Base-by-base conservation (phyloP, 1,140 invertebrate genomes). In the Maniola jurtina region DNA sequence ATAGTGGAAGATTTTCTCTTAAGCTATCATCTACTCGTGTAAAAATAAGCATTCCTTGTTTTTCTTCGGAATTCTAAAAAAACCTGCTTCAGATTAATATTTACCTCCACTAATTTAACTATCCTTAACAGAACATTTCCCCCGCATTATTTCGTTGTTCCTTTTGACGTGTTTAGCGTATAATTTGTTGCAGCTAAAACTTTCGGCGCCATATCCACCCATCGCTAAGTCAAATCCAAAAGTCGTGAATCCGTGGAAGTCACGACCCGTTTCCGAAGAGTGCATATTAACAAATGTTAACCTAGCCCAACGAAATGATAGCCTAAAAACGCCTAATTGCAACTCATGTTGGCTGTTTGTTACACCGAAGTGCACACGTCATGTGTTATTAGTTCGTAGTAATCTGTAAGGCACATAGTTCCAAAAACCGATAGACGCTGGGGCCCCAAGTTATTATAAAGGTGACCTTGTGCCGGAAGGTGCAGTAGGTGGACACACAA, bases 301-400 rank as follows among this genome's bases (percentile, higher is more conserved):
- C 73, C 81, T 85, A 85, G 78, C 65, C 64, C 68, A 68, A 61
- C 62, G 64, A 82, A 81, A 83, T 85, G 80, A 84, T 84, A 83
- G 80, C 76, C 74, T 73, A 73, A 75, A 78, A 79, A 77, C 62
- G 73, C 69, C 75, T 83, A 83, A 85, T 83, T 83, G 79, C 74
- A 74, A 74, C 70, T 75, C 73, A 74, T 66, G 34, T 36, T 14
- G 64, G 62, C 59, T 15, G 59, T 10, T 15, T 58, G 54, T 76
- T 56, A 77, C 73, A 81, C 78, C 72, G 79, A 42, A 16, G 11
- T 13, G 68, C 63, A 62, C 15, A 40, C 38, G 42, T 52, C 13
- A 9, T 33, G 5, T n/a, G 14, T 36, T 3, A 8, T 35, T 48
- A 15, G 59, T 47, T 61, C 0, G 7, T 47, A n/a, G 15, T n/a